Conservation (phyloP, 1,140 invertebrate genomes). For the Lepeophtheirus salmonis region DNA sequence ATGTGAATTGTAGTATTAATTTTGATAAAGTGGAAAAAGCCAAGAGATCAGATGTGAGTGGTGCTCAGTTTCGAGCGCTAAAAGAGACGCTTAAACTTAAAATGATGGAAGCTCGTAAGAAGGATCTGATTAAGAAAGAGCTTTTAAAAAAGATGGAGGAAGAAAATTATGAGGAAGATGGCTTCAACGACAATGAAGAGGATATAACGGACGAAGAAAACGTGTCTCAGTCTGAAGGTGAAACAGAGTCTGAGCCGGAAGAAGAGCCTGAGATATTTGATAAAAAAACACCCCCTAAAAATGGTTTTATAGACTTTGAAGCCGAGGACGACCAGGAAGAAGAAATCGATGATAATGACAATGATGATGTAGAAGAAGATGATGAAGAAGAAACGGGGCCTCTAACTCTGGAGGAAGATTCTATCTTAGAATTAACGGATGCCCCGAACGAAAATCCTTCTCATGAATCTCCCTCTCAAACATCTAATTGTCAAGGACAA, state of each 20-base stretch:
- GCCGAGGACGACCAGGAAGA: too few species aligned
- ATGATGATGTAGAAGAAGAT: constrained; percentile 27
- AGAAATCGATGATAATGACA: constrained; percentile 26
- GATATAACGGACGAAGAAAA: constrained; percentile 29
- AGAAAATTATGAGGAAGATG: constrained; percentile 22
- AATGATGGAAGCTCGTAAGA: constrained; percentile 19
- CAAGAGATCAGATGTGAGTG: neutral
- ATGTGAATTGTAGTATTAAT: neutral
- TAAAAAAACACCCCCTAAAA: neutral
- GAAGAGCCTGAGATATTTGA: constrained; percentile 22
- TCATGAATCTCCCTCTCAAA: neutral
- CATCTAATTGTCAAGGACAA: neutral
- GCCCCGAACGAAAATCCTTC: neutral
- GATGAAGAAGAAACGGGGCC: constrained; percentile 16
- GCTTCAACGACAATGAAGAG: constrained; percentile 20
- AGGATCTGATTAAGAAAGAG: constrained; percentile 17
- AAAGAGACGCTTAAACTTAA: constrained; percentile 22
- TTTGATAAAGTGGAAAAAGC: neutral
- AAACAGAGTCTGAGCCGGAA: constrained; percentile 25
- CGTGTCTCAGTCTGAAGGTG: constrained; percentile 24
- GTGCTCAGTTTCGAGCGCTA: constrained; percentile 9
- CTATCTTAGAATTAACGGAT: constrained; percentile 14
- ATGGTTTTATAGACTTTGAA: constrained; percentile 4
- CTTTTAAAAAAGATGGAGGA: constrained; percentile 20
- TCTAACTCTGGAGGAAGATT: neutral